Evolutionary conservation across 2,888 invertebrate species (phyloP), one percentile per base, ranked within the genome.

Genomic region (Caenorhabditis sp.): DNA sequence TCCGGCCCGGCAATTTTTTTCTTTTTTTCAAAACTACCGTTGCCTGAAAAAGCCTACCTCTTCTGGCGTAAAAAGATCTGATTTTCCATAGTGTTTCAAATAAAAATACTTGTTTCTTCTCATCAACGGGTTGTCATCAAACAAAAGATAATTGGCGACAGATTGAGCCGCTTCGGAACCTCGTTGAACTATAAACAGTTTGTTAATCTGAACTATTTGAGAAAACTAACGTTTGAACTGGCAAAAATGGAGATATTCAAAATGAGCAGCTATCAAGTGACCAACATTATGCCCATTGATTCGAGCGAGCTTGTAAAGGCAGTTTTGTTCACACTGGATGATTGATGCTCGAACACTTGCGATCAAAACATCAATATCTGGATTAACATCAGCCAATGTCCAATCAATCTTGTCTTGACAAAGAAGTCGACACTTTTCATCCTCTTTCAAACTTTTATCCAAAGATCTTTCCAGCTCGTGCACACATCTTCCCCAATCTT

Each of bases 341-440:
- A 84, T 65, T 8, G 68, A 66, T 1, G 66, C 58, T 43, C 69
- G 51, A 37, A 73, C 68, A 79, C 86, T 86, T 0, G 85, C 81
- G 3, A 82, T 21, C 1, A 85, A 62, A 8, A 83, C 72, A 19
- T 80, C 78, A 31, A 83, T 75, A 24, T 86, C 86, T 17, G 83
- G 82, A 58, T 83, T 81, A 0, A 77, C 79, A 23, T 82, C 73
- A 10, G 82, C 71, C 1, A 77, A 55, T 27, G 78, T 78, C 83
- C 84, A 84, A 61, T 85, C 85, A 51, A 85, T 67, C 50, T 80
- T 78, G 62, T 85, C 84, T 49, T 84, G 81, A 64, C 85, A 85
- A 12, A 79, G 55, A 59, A 76, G 55, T 12, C 83, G 76, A 54
- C 81, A 83, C 17, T 67, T 66, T 8, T 69, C 69, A 17, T 79